Base-by-base conservation (phyloP, 2,797 vertebrate genomes). In the Columba guinea region DNA sequence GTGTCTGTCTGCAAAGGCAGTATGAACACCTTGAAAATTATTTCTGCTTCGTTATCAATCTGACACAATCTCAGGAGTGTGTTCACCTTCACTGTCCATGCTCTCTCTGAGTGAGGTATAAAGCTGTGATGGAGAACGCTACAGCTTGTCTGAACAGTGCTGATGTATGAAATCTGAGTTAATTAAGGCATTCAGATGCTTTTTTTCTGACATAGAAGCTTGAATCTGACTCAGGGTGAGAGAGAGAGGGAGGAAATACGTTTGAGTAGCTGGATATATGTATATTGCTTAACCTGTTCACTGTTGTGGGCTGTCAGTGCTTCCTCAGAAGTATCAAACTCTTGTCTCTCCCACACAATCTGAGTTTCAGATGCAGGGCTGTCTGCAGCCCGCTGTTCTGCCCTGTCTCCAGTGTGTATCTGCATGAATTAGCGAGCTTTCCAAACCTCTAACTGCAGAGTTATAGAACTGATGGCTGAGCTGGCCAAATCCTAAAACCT, bases 121-220 rank as follows among this genome's bases (percentile, higher is more conserved):
- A 84, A 76, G 63, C 58, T 91, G 76, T 87, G 65, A 49, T 44
- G 58, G 93, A 89, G 92, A 94, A 93, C 60, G 69, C 49, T 26
- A 26, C 48, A 34, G 76, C 97, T 97, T 94, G 87, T 97, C 95
- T 97, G 80, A 93, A 70, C 79, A 89, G 71, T 89, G 93, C 81
- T 98, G 98, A 98, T 98, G 95, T 98, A 98, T 98, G 87, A 98
- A 98, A 98, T 98, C 97, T 98, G 98, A 98, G 98, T 98, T 98
- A 98, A 97, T 98, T 98, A 98, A 99, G 98, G 97, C 95, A 97
- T 98, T 99, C 98, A 98, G 98, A 95, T 98, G 97, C 96, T 97
- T 97, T 98, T 98, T 98, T 46, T 98, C 91, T 98, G 98, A 98
- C 97, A 98, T 97, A 97, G 97, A 97, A 97, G 97, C 93, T 97